Evolutionary conservation across 2,888 invertebrate genomes (phyloP), one percentile per base, ranked within the genome.

Genomic region (Xanthorhoe spadicearia): DNA sequence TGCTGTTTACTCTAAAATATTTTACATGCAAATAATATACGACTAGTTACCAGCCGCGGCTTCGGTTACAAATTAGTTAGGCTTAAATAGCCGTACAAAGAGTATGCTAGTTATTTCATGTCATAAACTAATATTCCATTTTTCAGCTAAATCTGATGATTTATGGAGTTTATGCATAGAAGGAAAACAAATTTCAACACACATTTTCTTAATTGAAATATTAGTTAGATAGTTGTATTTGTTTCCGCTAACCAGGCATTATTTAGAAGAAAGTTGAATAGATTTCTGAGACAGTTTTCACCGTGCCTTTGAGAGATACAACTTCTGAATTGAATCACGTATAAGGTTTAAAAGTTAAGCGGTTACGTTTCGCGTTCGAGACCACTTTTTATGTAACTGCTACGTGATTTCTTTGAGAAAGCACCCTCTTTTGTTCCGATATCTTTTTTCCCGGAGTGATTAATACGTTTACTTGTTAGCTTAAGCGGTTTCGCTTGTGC

Each of bases 251-350:
- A 19, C 32, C 18, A 35, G 48, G 78, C 74, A 78, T 84, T 84
- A 79, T 80, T 81, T 83, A 80, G 79, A 84, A 82, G 79, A 82
- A 86, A 89, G 83, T 89, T 87, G 84, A 86, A 88, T 86, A 85
- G 85, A 79, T 83, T 84, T 82, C 78, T 77, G 84, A 78, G 87
- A 86, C 90, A 88, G 88, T 89, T 89, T 88, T 88, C 82, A 81
- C 82, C 81, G 80, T 77, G 75, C 70, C 68, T 82, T 73, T 77
- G 79, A 80, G 82, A 87, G 86, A 88, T 85, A 87, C 86, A 90
- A 89, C 87, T 90, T 87, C 83, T 81, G 89, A 92, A 92, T 92
- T 92, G 92, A 91, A 92, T 92, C 92, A 92, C 92, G 92, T 92
- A 91, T 88, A 87, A 86, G 87, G 88, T 90, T 92, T 90, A 91